Evolutionary conservation across 2,797 vertebrate species (phyloP).

Genomic region (Myripristis murdjan): DNA sequence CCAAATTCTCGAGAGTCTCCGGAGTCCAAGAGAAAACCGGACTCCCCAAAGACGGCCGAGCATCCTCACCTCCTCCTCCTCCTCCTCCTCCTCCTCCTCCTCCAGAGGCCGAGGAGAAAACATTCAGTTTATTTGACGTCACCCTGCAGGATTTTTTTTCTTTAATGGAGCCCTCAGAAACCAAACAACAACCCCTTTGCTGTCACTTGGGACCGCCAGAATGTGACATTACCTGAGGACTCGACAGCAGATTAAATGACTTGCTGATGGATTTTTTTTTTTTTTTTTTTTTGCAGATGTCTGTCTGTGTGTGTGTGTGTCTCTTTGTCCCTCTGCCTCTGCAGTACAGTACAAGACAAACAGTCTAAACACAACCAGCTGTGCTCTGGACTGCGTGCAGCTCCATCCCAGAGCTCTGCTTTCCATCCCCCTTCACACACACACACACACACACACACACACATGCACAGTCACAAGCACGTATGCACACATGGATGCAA

Average conservation of each 20-base stretch:
- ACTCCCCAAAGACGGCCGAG: too few relatives aligned
- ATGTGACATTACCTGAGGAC: neutral
- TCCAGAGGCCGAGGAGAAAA: too few relatives aligned
- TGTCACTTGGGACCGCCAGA: constrained; percentile 29
- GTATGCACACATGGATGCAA: constrained; percentile 13
- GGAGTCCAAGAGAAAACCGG: too few relatives aligned
- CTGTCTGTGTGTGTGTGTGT: constrained; percentile 42
- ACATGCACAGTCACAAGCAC: constrained; percentile 2
- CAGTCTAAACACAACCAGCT: constrained; percentile 80
- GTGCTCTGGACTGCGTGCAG: constrained; percentile 44
- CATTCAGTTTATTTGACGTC: too few relatives aligned
- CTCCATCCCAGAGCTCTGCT: constrained; percentile 27
- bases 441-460: constrained; percentile 11
- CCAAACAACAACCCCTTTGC: neutral
- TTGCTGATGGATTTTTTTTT: constrained; percentile 53
- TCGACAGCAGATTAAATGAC: constrained; percentile 27
- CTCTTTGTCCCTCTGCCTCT: constrained; percentile 36
- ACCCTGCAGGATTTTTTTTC: neutral
- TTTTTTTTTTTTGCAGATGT: too few relatives aligned
- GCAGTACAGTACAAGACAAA: constrained; percentile 66
- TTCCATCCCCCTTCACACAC: too few relatives aligned
- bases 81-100: too few relatives aligned
- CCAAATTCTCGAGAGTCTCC: too few relatives aligned
- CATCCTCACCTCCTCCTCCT: too few relatives aligned
- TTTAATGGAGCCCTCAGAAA: neutral